Evolutionary conservation across 2,113 vertebrate species (phyloP).

Genomic region (Gorsachius goisagi): DNA sequence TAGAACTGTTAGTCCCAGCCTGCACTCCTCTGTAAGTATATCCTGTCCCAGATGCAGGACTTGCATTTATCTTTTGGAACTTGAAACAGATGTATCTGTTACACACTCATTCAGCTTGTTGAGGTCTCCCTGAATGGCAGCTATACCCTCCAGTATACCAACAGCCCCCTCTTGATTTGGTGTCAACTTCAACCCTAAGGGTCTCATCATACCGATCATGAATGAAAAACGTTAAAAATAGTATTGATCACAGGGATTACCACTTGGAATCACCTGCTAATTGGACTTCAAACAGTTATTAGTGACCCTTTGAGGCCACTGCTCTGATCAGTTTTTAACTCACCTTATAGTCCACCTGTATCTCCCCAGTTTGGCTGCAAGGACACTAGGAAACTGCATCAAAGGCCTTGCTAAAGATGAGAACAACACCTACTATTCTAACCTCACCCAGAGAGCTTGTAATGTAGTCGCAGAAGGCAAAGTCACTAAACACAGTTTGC

Average conservation of each 20-base stretch:
- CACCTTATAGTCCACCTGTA: background rate
- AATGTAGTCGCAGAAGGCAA: background rate
- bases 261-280: background rate
- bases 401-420: background rate
- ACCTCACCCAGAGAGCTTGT: background rate
- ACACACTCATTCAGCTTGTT: background rate
- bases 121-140: background rate
- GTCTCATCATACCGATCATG: background rate
- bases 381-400: background rate
- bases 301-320: background rate
- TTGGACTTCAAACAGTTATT: background rate
- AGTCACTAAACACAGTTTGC: background rate
- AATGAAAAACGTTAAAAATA: background rate
- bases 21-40: background rate
- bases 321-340: background rate
- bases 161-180: background rate
- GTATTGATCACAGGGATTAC: background rate
- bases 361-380: background rate
- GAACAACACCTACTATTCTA: background rate
- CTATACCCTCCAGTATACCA: background rate
- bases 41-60: background rate
- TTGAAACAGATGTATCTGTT: background rate
- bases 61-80: background rate
- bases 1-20: background rate
- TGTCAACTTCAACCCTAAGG: background rate